Evolutionary conservation across 2,797 vertebrate genomes (phyloP).

Genomic region (Miichthys miiuy): DNA sequence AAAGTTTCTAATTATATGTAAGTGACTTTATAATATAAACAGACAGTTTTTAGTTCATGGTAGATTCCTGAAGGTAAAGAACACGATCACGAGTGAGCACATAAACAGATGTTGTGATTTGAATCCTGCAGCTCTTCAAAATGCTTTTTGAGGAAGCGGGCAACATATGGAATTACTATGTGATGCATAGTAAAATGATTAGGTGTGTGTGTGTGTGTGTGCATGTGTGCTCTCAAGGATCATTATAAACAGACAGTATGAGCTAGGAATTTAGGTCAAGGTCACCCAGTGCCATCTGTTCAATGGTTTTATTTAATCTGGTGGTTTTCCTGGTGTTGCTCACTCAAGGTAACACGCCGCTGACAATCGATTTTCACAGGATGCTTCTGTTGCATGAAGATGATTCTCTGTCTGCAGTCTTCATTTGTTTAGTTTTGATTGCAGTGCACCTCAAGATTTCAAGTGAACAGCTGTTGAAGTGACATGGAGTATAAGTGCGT

Average conservation of each 20-base stretch:
- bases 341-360: slow-evolving; percentile 39
- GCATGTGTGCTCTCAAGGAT: slow-evolving; percentile 36
- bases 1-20: not conserved
- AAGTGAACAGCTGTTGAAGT: slow-evolving; percentile 10
- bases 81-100: slow-evolving; percentile 18
- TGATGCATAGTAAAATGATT: slow-evolving; percentile 45
- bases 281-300: slow-evolving; percentile 74
- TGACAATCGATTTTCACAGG: slow-evolving; percentile 10
- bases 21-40: not conserved
- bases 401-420: not conserved
- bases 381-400: not conserved
- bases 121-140: slow-evolving; percentile 36
- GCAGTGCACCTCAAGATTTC: slow-evolving; percentile 11
- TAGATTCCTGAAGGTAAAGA: slow-evolving; percentile 4
- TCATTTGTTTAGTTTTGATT: slow-evolving; percentile 8
- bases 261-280: slow-evolving; percentile 75
- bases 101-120: slow-evolving; percentile 55
- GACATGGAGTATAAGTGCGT: not conserved
- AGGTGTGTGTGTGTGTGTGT: slow-evolving; percentile 18
- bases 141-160: slow-evolving; percentile 40
- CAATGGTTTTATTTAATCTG: slow-evolving; percentile 65
- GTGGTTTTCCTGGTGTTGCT: slow-evolving; percentile 52
- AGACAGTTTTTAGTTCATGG: not conserved
- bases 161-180: slow-evolving; percentile 67
- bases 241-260: slow-evolving; percentile 61